Percentiles rank a stretch among this genome's conserved stretches.
phyloP scores from a whole-genome alignment of 2,113 vertebrate species.

The Brachirus orientalis region DNA sequence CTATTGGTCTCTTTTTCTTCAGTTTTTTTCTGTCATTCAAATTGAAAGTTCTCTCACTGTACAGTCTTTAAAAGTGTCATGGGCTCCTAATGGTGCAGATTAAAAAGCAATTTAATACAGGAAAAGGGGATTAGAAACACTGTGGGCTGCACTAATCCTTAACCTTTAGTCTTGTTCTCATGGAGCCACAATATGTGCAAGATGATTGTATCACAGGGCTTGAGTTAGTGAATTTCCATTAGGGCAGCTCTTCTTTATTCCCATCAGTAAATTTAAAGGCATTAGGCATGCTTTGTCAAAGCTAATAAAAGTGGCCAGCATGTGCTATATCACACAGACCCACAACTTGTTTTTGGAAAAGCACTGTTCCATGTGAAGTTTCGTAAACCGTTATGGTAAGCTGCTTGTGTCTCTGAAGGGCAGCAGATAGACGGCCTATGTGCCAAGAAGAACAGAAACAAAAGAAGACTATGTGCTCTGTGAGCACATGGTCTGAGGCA shows the following conservation, averaged over 20 bases:
- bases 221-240: constrained; percentile 75
- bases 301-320: constrained; percentile 69
- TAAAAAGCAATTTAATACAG: constrained; percentile 79
- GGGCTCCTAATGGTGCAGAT: constrained; percentile 72
- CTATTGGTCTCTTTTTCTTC: constrained; percentile 37
- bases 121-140: constrained; percentile 79
- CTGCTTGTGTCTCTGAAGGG: constrained; percentile 63
- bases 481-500: background rate
- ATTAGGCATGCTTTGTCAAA: constrained; percentile 76
- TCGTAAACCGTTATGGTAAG: constrained; percentile 79
- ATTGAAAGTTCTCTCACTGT: constrained; percentile 58
- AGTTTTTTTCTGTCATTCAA: constrained; percentile 64
- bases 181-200: constrained; percentile 72
- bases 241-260: constrained; percentile 73
- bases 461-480: constrained; percentile 10
- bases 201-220: constrained; percentile 73
- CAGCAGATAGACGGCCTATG: constrained; percentile 53
- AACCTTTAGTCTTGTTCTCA: constrained; percentile 78
- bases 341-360: constrained; percentile 67
- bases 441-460: constrained; percentile 23
- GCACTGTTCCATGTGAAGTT: constrained; percentile 74
- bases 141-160: constrained; percentile 75
- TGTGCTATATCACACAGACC: constrained; percentile 66
- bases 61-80: constrained; percentile 56
- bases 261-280: constrained; percentile 76